Evolutionary conservation across 2,888 invertebrate species (phyloP).

Genomic region (Keiferia lycopersicella): DNA sequence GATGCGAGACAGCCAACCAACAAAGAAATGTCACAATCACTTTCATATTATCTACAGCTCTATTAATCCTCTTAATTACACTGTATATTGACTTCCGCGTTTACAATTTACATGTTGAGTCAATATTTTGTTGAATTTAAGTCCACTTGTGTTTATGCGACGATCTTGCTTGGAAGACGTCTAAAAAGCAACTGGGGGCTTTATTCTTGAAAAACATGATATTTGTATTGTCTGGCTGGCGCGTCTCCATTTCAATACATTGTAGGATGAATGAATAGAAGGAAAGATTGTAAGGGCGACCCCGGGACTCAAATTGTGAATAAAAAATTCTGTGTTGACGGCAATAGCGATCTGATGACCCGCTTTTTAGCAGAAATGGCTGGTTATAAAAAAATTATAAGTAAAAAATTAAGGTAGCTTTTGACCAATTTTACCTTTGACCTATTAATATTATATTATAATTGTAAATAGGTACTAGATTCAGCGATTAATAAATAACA

Average conservation of each 20-base stretch:
- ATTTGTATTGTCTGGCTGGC: background rate
- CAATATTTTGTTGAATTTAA: background rate
- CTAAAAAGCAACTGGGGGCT: slow-evolving; percentile 22
- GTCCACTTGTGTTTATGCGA: slow-evolving; percentile 11
- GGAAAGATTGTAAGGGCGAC: background rate
- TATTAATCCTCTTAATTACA: no score
- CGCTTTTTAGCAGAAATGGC: no score
- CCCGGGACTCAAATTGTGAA: background rate
- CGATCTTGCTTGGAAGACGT: slow-evolving; percentile 4
- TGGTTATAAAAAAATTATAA: no score
- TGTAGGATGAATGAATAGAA: background rate
- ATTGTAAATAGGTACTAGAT: no score
- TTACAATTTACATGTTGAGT: background rate
- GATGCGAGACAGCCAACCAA: slow-evolving; percentile 32
- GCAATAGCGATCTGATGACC: no score
- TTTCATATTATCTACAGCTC: slow-evolving; percentile 26
- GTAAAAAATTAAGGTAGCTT: no score
- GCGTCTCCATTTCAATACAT: background rate
- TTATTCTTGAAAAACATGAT: background rate
- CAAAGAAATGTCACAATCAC: slow-evolving; percentile 30
- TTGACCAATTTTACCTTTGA: no score
- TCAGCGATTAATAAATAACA: no score
- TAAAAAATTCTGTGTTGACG: no score
- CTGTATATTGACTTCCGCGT: no score
- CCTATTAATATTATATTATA: no score